phyloP scores from a whole-genome alignment of 2,113 vertebrate genomes.

The Pardalotus punctatus region DNA sequence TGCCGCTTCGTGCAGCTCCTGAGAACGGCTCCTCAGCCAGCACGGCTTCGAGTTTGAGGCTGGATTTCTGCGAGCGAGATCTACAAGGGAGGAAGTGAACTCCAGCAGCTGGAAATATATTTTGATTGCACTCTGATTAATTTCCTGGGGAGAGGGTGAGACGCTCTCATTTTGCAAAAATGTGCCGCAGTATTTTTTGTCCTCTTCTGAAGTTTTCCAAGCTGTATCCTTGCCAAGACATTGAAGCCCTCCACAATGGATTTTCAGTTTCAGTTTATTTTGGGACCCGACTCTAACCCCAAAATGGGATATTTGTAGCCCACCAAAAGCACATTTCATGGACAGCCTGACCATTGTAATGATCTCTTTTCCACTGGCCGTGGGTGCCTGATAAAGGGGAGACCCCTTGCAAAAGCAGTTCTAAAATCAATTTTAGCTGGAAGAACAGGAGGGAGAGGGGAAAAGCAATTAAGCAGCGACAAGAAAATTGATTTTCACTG shows the following conservation, averaged over 20 bases:
- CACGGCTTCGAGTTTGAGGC: not conserved
- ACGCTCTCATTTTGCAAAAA: not conserved
- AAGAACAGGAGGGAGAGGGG: not conserved
- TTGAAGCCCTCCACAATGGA: not conserved
- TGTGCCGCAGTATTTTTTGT: not conserved
- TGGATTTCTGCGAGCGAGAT: not conserved
- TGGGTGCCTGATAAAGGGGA: not conserved
- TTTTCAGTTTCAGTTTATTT: not conserved
- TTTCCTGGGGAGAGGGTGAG: slow-evolving; percentile 42
- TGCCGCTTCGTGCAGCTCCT: not conserved
- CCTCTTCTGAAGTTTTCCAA: not conserved
- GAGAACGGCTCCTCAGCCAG: not conserved
- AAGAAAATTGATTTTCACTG: not conserved
- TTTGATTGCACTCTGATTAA: slow-evolving; percentile 58
- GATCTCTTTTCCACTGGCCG: not conserved
- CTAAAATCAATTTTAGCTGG: not conserved
- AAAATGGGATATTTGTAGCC: not conserved
- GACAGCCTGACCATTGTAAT: not conserved
- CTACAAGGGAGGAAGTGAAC: slow-evolving; percentile 30
- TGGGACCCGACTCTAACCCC: not conserved
- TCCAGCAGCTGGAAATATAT: slow-evolving; percentile 32
- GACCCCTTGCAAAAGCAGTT: not conserved
- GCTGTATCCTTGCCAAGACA: slow-evolving; percentile 15
- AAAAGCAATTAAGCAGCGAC: not conserved
- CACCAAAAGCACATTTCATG: not conserved